Evolutionary conservation across 2,797 vertebrate species (phyloP), one percentile per base, ranked within the genome.

Genomic region (Anguilla obscura): DNA sequence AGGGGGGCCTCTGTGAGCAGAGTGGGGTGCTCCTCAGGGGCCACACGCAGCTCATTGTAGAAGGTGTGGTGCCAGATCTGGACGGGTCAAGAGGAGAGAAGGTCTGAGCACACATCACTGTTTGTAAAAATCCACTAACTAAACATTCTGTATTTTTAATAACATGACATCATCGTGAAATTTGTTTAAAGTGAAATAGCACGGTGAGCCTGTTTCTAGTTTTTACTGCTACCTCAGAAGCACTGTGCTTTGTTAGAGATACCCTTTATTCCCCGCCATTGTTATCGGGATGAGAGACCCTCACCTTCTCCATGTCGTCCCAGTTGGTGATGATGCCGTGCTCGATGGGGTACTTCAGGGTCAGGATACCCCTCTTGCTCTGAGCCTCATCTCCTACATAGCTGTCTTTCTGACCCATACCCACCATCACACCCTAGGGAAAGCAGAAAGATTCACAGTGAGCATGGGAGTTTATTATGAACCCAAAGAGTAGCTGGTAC

Each of bases 31-130:
- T 99, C 98, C 94, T 99, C 98, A 0, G 98, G 98, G 88, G 98
- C 98, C 92, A 99, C 98, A 1, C 98, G 97, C 89, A 99, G 96
- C 95, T 99, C 98, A 30, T 99, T 99, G 95, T 99, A 99, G 95
- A 99, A 99, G 92, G 98, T 98, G 95, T 99, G 98, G 91, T 99
- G 98, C 98, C 98, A 99, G 96, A 99, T 99, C 98, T 98, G 90
- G 89, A 45, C 33, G 18, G 33, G 36, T 79, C 74, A 40, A 21
- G 74, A 69, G 50, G 40, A 86, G 63, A 85, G 27, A 45, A 14
- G 27, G 36, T 18, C 33, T 79, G 74, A 79, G 74, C 74, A 45
- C 16, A 16, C 18, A 40, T 45, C 30, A 30, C 10, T 30, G 9
- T 69, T 45, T 12, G 10, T 18, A 5, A 21, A 40, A 79, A 40